Conservation (phyloP, 2,797 vertebrate species). For the Enteromius argenteus region DNA sequence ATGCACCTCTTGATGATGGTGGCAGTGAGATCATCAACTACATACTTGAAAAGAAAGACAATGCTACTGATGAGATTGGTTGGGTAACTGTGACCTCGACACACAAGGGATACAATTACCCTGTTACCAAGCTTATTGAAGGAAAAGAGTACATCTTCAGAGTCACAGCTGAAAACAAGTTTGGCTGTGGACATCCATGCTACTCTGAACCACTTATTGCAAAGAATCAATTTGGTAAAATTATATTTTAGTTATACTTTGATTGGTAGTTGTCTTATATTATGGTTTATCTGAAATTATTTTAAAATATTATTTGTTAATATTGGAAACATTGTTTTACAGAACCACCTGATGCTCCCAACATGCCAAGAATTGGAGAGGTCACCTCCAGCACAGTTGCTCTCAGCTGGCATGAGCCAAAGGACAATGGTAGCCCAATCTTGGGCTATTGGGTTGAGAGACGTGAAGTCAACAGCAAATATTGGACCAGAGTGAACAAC, state of each 20-base stretch:
- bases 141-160: slow-evolving; percentile 97
- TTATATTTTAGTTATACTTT: background rate
- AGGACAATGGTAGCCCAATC: slow-evolving; percentile 98
- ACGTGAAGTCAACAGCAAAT: slow-evolving; percentile 96
- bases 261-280: background rate
- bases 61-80: slow-evolving; percentile 88
- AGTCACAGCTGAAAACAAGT: slow-evolving; percentile 94
- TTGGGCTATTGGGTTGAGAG: slow-evolving; percentile 98
- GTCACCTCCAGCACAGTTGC: slow-evolving; percentile 86
- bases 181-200: slow-evolving; percentile 86
- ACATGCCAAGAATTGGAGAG: slow-evolving; percentile 91
- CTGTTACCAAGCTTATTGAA: slow-evolving; percentile 93
- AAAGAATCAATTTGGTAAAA: slow-evolving; percentile 96
- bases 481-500: slow-evolving; percentile 95
- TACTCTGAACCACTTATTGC: slow-evolving; percentile 90
- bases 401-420: slow-evolving; percentile 97
- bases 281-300: slow-evolving; percentile 13
- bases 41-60: slow-evolving; percentile 97
- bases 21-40: slow-evolving; percentile 98
- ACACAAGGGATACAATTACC: slow-evolving; percentile 88
- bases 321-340: slow-evolving; percentile 32
- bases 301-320: background rate
- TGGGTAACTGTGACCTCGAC: slow-evolving; percentile 92
- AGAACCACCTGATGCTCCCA: slow-evolving; percentile 97
- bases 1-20: slow-evolving; percentile 93